These are phyloP conservation scores for Drosophila monieri DNA, from an alignment of 2,888 invertebrate genomes.

Conservation along the genomic window DNA sequence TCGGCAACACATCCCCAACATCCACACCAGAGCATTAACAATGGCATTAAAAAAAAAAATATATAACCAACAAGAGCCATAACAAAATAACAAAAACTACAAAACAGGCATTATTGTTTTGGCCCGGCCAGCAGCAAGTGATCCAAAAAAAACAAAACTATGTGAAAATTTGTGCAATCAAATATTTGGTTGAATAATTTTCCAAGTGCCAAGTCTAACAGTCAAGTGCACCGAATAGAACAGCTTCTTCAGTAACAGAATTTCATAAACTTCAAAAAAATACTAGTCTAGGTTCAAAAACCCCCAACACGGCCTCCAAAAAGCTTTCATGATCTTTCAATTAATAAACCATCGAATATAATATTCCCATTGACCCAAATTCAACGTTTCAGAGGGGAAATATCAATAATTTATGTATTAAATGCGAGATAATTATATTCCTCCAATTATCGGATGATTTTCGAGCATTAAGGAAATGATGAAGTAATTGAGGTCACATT, in stretches of 20 bases:
- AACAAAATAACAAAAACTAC: background rate
- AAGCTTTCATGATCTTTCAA: background rate
- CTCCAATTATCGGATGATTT: constrained; percentile 1
- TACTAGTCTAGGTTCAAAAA: background rate
- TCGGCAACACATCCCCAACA: background rate
- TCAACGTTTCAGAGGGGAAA: constrained; percentile 8
- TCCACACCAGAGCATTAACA: constrained; percentile 18
- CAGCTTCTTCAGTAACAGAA: background rate
- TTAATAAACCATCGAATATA: background rate
- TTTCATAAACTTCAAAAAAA: background rate
- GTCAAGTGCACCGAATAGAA: constrained; percentile 8
- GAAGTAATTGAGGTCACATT: background rate
- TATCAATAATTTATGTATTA: constrained; percentile 2
- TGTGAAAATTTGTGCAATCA: constrained; percentile 41
- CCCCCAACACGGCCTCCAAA: constrained; percentile 6
- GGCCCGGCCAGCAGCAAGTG: constrained; percentile 10
- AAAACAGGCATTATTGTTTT: constrained; percentile 1
- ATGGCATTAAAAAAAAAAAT: constrained; percentile 28
- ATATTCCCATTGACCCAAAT: constrained; percentile 21
- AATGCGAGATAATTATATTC: background rate
- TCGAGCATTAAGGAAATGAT: background rate
- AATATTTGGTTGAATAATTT: constrained; percentile 44
- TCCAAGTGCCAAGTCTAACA: constrained; percentile 26
- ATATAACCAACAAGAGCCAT: background rate
- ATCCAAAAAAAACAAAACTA: constrained; percentile 19